Evolutionary conservation across 2,797 vertebrate genomes (phyloP).

Genomic region (Parauchenoglanis punctatus): DNA sequence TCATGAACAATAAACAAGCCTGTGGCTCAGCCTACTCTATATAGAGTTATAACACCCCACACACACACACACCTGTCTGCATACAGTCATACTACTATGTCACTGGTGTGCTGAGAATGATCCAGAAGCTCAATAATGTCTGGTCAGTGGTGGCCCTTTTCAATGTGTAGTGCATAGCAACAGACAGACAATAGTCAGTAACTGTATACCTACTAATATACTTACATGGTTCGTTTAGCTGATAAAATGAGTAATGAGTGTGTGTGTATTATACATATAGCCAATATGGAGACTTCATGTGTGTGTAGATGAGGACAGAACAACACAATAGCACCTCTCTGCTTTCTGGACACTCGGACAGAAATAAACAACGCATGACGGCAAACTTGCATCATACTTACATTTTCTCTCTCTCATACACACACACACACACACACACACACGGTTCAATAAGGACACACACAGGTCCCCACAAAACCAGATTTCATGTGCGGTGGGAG

Average conservation of each 20-base stretch:
- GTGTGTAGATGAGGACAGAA: neutral
- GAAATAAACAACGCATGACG: neutral
- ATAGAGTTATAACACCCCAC: no score
- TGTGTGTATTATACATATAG: neutral
- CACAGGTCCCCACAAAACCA: neutral
- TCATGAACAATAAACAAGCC: no score
- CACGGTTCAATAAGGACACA: neutral
- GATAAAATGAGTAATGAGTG: neutral
- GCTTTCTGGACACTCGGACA: slow-evolving; percentile 38
- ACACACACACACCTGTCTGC: no score
- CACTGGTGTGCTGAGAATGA: neutral
- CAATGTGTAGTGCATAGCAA: neutral
- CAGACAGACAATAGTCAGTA: neutral
- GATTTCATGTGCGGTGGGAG: slow-evolving; percentile 11
- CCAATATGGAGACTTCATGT: neutral
- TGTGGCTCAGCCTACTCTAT: no score
- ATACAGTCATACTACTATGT: neutral
- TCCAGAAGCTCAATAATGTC: neutral
- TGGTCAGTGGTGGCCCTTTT: neutral
- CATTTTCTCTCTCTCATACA: neutral
- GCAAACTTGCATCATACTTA: slow-evolving; percentile 23
- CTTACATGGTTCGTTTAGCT: neutral
- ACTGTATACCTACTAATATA: neutral
- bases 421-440: neutral
- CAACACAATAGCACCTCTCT: neutral